Percentiles rank a stretch among this genome's conserved stretches.
These are phyloP conservation scores for Oenanthe melanoleuca DNA, from an alignment of 2,113 vertebrate genomes.

Conservation along the genomic window DNA sequence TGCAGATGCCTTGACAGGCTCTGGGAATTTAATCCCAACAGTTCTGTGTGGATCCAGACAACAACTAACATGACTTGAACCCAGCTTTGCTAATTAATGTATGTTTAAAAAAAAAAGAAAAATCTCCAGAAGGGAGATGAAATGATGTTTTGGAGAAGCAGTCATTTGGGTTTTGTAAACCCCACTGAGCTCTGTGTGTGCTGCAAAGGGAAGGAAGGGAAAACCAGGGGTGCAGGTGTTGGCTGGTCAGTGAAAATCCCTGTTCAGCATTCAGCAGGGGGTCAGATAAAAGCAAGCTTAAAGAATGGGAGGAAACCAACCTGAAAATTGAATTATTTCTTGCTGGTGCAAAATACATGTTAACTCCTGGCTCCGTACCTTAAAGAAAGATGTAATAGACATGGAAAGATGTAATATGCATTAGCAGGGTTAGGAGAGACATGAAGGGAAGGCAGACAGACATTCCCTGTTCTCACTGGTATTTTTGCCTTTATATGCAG, in stretches of 20 bases:
- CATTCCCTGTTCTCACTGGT: neutral
- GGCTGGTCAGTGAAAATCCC: neutral
- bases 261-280: neutral
- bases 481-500: neutral
- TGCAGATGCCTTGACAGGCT: neutral
- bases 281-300: neutral
- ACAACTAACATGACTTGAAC: neutral
- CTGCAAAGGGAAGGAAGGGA: neutral
- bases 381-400: neutral
- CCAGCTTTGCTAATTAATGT: neutral
- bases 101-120: neutral
- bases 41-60: neutral
- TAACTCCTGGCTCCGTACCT: neutral
- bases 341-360: neutral
- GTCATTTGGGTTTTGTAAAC: neutral
- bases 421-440: neutral
- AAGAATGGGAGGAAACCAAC: neutral
- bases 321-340: neutral
- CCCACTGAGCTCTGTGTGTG: neutral
- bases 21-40: neutral
- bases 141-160: neutral
- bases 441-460: neutral
- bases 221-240: neutral
- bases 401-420: neutral
- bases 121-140: rapidly evolving